Percentiles rank a stretch among this genome's conserved stretches.
Conservation (phyloP, 2,113 vertebrate genomes). For the Poeciliopsis turrubarensis region DNA sequence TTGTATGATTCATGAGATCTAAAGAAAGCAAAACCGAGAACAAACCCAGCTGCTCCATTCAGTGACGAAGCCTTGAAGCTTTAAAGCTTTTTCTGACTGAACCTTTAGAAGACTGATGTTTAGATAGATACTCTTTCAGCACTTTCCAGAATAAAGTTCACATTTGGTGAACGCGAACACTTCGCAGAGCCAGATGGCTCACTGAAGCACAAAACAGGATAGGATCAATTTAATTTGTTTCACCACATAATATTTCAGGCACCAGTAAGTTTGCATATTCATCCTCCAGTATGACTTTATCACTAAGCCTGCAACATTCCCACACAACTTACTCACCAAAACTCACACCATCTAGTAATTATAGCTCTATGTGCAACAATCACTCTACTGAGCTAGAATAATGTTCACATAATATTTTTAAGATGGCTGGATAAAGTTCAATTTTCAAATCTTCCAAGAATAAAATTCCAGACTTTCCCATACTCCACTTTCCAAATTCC, state of each 20-base stretch:
- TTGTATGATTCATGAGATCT: neutral
- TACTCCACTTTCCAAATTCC: no score
- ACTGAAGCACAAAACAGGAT: neutral
- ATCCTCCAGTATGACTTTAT: neutral
- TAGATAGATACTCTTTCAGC: neutral
- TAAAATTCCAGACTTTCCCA: no score
- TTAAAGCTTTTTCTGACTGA: neutral
- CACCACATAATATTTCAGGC: constrained; percentile 1
- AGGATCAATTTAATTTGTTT: constrained; percentile 3
- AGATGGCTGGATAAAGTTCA: no score
- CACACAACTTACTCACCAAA: neutral
- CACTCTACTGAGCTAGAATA: no score
- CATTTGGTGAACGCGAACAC: no score
- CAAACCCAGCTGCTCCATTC: neutral
- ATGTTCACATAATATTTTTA: no score
- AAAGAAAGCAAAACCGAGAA: neutral
- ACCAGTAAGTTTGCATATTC: no score
- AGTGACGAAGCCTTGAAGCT: neutral
- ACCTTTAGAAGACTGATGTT: neutral
- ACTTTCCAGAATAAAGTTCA: neutral
- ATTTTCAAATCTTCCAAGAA: no score
- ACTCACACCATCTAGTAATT: neutral
- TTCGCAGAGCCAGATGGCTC: neutral
- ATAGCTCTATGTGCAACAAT: no score
- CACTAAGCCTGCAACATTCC: neutral